Evolutionary conservation across 2,888 invertebrate genomes (phyloP), one percentile per base, ranked within the genome.

Genomic region (Hofmannophila pseudospretella): DNA sequence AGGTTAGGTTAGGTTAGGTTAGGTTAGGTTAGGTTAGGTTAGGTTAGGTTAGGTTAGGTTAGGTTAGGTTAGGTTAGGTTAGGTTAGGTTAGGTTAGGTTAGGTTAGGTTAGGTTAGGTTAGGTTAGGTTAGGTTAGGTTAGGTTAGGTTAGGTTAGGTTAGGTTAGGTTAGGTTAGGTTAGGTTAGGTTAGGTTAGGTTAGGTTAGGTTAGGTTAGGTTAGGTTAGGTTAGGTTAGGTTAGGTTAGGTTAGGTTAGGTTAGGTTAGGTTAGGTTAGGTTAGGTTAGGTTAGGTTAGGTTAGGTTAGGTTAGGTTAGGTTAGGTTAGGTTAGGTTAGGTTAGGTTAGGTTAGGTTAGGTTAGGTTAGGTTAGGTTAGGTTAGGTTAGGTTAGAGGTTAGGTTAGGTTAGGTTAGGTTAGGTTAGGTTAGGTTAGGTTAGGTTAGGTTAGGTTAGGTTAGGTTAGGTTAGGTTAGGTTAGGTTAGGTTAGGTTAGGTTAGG

Each of bases 401-500:
- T 45, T 37, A 42, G 45, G 39, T 42, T 42, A 45, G 45, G 45
- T 42, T 42, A 39, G 39, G 45, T 41, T 45, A 42, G 45, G 41
- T 44, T 39, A 39, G 38, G 43, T 40, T 42, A 43, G 44, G 44
- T n/a, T 45, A 44, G 47, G 47, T 44, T n/a, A 44, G 45, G 49
- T 47, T 45, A 47, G 44, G 45, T 47, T 45, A 47, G 44, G 45
- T 47, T 45, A 47, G 44, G 50, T 45, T 50, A 45, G 44, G 50
- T 45, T 50, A 45, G 45, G 50, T 49, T 46, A 46, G 49, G 46
- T 49, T 43, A 41, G 49, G 51, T 48, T 51, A 51, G 48, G 45
- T 49, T 44, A 44, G 45, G 45, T 45, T 45, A 44, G 39, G 45
- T 44, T 42, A 41, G 40, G 47, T 38, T 44, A 41, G 41, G 47